These are phyloP conservation scores for Sympetrum striolatum DNA, from an alignment of 2,888 invertebrate species.

Conservation along the genomic window DNA sequence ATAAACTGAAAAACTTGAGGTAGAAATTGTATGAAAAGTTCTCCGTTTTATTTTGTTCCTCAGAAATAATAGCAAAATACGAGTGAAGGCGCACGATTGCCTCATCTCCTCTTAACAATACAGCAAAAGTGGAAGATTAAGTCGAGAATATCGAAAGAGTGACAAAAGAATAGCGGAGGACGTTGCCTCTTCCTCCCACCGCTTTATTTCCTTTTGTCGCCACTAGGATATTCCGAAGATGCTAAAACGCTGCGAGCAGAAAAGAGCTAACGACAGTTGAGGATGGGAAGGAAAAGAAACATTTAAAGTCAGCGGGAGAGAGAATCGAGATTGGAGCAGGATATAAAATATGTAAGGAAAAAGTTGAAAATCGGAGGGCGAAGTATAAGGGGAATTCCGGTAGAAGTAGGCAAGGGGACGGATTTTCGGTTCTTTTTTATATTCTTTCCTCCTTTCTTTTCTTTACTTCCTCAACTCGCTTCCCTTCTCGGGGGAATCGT, in stretches of 20 bases:
- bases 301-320: not conserved
- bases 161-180: not conserved
- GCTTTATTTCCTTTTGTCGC: not conserved
- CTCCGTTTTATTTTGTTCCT: too few relatives aligned
- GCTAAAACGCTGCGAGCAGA: not conserved
- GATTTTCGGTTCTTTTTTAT: not conserved
- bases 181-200: not conserved
- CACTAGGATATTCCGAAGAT: not conserved
- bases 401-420: not conserved
- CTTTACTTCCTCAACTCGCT: not conserved
- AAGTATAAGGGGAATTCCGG: not conserved
- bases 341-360: not conserved
- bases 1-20: too few relatives aligned
- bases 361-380: not conserved
- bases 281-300: not conserved
- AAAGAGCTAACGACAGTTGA: not conserved
- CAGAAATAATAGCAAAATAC: too few relatives aligned
- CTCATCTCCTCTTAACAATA: too few relatives aligned
- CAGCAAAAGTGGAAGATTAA: too few relatives aligned
- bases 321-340: not conserved
- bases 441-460: not conserved
- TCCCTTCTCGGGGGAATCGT: not conserved
- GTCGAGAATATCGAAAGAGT: too few relatives aligned
- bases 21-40: too few relatives aligned
- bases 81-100: too few relatives aligned